These are phyloP conservation scores for Drosophila sturtevanti DNA, from an alignment of 1,140 invertebrate genomes.

Conservation along the genomic window DNA sequence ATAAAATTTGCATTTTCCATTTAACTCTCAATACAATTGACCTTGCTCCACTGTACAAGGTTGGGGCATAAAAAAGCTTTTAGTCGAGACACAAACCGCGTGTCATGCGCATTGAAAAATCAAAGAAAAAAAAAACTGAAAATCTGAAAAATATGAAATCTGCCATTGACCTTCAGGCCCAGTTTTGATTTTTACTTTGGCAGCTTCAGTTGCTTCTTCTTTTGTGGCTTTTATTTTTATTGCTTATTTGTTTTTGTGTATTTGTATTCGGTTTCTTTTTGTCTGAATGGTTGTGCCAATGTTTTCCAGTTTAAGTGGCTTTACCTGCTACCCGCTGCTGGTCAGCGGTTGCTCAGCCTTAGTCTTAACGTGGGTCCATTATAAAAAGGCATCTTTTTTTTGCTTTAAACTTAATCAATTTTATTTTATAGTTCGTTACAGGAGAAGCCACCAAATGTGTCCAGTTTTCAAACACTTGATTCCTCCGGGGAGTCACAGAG, in stretches of 20 bases:
- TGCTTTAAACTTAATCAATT: no score
- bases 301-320: slow-evolving; percentile 78
- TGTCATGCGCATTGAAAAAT: slow-evolving; percentile 49
- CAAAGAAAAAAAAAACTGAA: neutral
- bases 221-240: slow-evolving; percentile 40
- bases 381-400: no score
- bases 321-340: slow-evolving; percentile 80
- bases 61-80: slow-evolving; percentile 23
- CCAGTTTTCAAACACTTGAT: slow-evolving; percentile 51
- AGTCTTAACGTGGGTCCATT: slow-evolving; percentile 64
- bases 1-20: no score
- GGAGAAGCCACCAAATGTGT: slow-evolving; percentile 65
- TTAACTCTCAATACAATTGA: neutral
- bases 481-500: slow-evolving; percentile 59
- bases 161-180: slow-evolving; percentile 66
- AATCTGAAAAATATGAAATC: neutral
- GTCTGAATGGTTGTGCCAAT: slow-evolving; percentile 65
- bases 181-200: slow-evolving; percentile 64
- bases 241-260: neutral
- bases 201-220: slow-evolving; percentile 42
- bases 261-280: slow-evolving; percentile 59
- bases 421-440: slow-evolving; percentile 60
- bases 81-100: slow-evolving; percentile 29
- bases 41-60: slow-evolving; percentile 34
- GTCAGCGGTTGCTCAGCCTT: slow-evolving; percentile 78